Evolutionary conservation across 2,797 vertebrate species (phyloP).

Genomic region (Melanotaenia pygmaea): DNA sequence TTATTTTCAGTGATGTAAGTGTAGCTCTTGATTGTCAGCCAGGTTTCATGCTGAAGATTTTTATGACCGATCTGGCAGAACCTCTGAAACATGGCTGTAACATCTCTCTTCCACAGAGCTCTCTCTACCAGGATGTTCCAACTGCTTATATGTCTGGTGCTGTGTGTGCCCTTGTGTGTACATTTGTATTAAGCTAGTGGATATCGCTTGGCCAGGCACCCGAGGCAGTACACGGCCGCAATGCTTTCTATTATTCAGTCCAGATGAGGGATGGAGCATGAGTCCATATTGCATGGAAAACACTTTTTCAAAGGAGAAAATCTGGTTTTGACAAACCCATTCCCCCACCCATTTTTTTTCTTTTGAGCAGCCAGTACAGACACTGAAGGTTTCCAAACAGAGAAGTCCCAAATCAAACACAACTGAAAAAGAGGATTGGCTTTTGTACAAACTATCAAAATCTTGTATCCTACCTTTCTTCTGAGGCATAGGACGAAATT

Average conservation of each 20-base stretch:
- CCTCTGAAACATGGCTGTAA: constrained; percentile 73
- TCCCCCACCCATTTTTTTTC: neutral
- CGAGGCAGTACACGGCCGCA: constrained; percentile 62
- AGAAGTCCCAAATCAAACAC: constrained; percentile 52
- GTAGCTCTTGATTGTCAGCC: constrained; percentile 76
- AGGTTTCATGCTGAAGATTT: constrained; percentile 73
- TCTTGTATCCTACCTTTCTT: constrained; percentile 34
- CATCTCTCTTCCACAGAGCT: constrained; percentile 70
- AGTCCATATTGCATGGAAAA: constrained; percentile 73
- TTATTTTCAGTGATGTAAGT: constrained; percentile 79
- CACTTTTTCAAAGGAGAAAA: constrained; percentile 86
- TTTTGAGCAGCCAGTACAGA: constrained; percentile 44
- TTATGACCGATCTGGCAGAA: constrained; percentile 79
- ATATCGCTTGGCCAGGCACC: constrained; percentile 65
- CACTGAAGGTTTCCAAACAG: constrained; percentile 57
- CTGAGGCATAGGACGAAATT: constrained; percentile 21
- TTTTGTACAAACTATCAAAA: constrained; percentile 45
- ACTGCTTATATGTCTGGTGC: constrained; percentile 44
- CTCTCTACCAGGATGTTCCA: constrained; percentile 57
- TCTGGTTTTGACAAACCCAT: constrained; percentile 73
- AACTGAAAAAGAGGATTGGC: constrained; percentile 33
- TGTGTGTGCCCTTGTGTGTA: constrained; percentile 17
- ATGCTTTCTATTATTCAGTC: constrained; percentile 77
- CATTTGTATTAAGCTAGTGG: constrained; percentile 43
- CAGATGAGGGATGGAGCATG: constrained; percentile 80